phyloP scores from a whole-genome alignment of 2,888 invertebrate genomes.

The Apodemia zela region DNA sequence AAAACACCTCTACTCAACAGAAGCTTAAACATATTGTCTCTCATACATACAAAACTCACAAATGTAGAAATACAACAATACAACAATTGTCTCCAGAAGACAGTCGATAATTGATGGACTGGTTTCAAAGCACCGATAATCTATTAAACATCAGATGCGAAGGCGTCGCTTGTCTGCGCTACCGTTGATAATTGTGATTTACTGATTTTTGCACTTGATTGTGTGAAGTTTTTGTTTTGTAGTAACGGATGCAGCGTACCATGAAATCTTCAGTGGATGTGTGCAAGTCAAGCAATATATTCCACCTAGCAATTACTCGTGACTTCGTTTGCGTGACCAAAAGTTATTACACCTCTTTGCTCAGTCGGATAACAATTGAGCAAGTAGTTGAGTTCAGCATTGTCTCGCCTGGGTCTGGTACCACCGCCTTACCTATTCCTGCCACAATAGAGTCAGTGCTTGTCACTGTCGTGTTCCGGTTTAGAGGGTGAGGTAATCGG shows the following conservation, averaged over 20 bases:
- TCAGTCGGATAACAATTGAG: too few species aligned
- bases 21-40: background rate
- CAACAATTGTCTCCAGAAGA: constrained; percentile 1
- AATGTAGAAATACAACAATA: background rate
- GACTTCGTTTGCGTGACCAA: too few species aligned
- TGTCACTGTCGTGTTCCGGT: too few species aligned
- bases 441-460: too few species aligned
- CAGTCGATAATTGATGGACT: constrained; percentile 7
- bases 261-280: too few species aligned
- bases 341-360: too few species aligned
- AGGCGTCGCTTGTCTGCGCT: constrained; percentile 28
- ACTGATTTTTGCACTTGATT: constrained; percentile 27
- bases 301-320: too few species aligned
- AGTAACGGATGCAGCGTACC: background rate
- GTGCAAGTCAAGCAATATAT: too few species aligned
- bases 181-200: constrained; percentile 63
- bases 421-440: too few species aligned
- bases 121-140: constrained; percentile 4
- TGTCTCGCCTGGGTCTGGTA: too few species aligned
- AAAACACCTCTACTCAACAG: background rate
- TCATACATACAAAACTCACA: background rate
- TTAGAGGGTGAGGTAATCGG: too few species aligned
- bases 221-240: background rate
- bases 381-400: too few species aligned
- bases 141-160: background rate